Conservation (phyloP, 2,888 invertebrate genomes). For the Arenicola marina region DNA sequence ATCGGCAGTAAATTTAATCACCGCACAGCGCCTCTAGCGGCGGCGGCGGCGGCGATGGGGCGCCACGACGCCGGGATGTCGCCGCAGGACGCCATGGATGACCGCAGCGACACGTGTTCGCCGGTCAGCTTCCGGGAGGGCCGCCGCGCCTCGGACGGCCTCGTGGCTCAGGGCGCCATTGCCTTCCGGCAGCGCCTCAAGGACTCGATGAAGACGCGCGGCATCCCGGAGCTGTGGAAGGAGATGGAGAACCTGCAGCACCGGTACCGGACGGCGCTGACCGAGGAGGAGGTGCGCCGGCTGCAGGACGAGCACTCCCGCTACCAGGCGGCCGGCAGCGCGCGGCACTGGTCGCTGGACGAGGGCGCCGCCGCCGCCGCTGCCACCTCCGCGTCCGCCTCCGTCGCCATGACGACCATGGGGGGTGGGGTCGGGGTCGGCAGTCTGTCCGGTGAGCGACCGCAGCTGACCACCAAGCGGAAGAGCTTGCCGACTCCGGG, state of each 20-base stretch:
- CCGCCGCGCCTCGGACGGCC: conserved; percentile 83
- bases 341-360: conserved; percentile 40
- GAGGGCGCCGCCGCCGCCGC: conserved; percentile 22
- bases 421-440: background rate
- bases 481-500: conserved; percentile 33
- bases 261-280: conserved; percentile 20
- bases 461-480: conserved; percentile 14
- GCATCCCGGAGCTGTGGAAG: conserved; percentile 80
- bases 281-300: conserved; percentile 45
- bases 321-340: conserved; percentile 14
- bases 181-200: conserved; percentile 78
- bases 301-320: conserved; percentile 41
- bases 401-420: background rate
- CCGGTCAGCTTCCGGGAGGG: conserved; percentile 79
- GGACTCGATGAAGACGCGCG: conserved; percentile 80
- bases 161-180: conserved; percentile 72
- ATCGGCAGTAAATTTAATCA: conserved; percentile 33
- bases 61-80: background rate
- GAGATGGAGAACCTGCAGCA: conserved; percentile 64
- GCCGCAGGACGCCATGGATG: conserved; percentile 37
- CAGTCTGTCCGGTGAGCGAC: too few species aligned
- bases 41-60: background rate
- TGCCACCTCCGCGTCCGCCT: too few species aligned
- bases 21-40: background rate
- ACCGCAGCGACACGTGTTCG: conserved; percentile 67